Base-by-base conservation (phyloP, 2,113 vertebrate genomes). In the Archocentrus centrarchus region DNA sequence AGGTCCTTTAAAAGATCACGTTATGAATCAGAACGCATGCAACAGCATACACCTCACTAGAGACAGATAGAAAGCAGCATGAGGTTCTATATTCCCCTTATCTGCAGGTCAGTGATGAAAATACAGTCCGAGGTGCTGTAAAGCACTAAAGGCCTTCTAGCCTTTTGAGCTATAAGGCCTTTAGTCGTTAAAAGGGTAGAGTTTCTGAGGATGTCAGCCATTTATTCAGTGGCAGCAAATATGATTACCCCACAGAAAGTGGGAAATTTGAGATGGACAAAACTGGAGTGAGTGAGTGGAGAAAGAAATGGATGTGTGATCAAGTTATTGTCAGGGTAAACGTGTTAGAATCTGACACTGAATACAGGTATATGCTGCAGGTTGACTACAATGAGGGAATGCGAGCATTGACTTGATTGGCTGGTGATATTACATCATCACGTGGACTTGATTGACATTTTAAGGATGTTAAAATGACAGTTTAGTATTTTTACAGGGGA, bases 181-280 rank as follows among this genome's bases (percentile, higher is more conserved):
- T 68, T 37, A 60, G 13, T 57, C 59, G 44, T 87, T 86, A 53
- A 85, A 79, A 64, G 17, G 27, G 22, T 2, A 60, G 41, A 75
- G 75, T 75, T 77, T 80, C 59, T 61, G 53, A 83, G 75, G 41
- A 82, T 81, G 66, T 73, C 17, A 60, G 68, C 22, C 64, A 60
- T 85, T 92, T 86, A 89, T 89, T 86, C 82, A 70, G 68, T 13
- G 60, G 77, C 30, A 83, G 14, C 79, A 82, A 89, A 91, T 83
- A 15, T 70, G 64, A 88, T 90, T 87, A 88, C 24, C 22, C 44
- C 63, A 75, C 70, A 85, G 55, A 85, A 59, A 53, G 77, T 61
- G 68, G 81, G 80, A 59, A 86, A 75, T 70, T 70, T 82, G 73
- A 85, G 86, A 90, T 39, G 50, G 58, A 83, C 50, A 50, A 77